Evolutionary conservation across 2,113 vertebrate genomes (phyloP).

Genomic region (Gracilinanus agilis): DNA sequence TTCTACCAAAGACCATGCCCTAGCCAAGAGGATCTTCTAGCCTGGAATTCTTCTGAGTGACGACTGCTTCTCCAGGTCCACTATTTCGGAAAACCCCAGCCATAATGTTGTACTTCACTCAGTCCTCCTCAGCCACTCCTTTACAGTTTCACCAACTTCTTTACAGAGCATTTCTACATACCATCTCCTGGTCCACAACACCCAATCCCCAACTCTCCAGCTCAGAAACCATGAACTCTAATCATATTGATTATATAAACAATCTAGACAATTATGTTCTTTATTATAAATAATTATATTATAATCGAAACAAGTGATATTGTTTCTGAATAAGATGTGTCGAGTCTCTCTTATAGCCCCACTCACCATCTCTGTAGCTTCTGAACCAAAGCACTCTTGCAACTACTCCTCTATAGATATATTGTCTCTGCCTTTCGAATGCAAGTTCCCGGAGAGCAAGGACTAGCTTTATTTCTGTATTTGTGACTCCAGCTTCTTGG

Average conservation of each 20-base stretch:
- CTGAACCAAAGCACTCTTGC: background rate
- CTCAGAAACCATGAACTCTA: background rate
- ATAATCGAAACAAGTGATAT: background rate
- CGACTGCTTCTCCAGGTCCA: background rate
- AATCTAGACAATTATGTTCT: background rate
- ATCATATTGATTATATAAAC: background rate
- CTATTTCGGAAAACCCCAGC: background rate
- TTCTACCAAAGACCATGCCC: background rate
- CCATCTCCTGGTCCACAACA: background rate
- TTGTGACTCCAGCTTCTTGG: background rate
- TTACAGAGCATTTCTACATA: background rate
- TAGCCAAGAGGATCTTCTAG: background rate
- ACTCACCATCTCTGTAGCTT: background rate
- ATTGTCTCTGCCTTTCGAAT: background rate
- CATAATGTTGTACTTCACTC: background rate
- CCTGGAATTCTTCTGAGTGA: background rate
- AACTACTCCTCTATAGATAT: background rate
- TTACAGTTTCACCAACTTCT: background rate
- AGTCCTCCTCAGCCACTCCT: background rate
- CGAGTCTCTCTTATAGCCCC: background rate
- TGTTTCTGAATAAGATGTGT: background rate
- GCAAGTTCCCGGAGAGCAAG: background rate
- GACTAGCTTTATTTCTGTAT: background rate
- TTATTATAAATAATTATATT: background rate
- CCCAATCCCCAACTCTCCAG: too few relatives aligned